phyloP scores from a whole-genome alignment of 2,888 invertebrate genomes.

The Tanytarsus gracilentus region DNA sequence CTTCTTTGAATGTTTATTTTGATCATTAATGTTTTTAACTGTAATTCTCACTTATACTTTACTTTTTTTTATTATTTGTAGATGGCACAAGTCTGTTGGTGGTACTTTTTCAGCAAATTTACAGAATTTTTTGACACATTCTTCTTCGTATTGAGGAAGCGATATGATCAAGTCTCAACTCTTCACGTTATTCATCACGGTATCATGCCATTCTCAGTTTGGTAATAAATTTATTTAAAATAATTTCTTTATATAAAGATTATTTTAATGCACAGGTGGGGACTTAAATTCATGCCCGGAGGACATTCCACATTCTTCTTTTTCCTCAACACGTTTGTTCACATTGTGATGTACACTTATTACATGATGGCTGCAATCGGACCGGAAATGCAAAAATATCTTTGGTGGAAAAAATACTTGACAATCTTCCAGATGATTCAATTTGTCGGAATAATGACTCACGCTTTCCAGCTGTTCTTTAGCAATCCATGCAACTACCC shows the following conservation, averaged over 20 bases:
- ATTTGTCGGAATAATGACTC: neutral
- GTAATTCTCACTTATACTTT: too few relatives aligned
- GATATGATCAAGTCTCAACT: slow-evolving; percentile 80
- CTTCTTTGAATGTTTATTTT: neutral
- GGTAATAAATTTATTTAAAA: neutral
- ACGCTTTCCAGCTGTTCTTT: neutral
- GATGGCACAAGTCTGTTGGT: slow-evolving; percentile 83
- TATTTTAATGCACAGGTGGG: too few relatives aligned
- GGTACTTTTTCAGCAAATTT: slow-evolving; percentile 92
- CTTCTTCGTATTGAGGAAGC: slow-evolving; percentile 90
- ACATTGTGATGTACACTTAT: neutral
- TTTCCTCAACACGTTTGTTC: neutral
- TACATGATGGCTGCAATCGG: slow-evolving; percentile 1
- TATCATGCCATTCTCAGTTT: slow-evolving; percentile 88
- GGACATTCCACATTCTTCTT: neutral
- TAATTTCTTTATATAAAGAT: neutral
- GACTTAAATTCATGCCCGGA: neutral
- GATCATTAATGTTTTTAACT: too few relatives aligned
- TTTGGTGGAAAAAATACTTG: slow-evolving; percentile 4
- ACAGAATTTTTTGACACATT: slow-evolving; percentile 89
- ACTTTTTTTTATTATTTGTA: too few relatives aligned
- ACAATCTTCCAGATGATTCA: neutral
- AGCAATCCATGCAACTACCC: neutral
- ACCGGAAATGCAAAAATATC: slow-evolving; percentile 9
- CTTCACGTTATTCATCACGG: slow-evolving; percentile 93